Percentiles rank a stretch among this genome's conserved stretches.
These are phyloP conservation scores for Tinamus guttatus DNA, from an alignment of 2,113 vertebrate genomes.

Conservation along the genomic window DNA sequence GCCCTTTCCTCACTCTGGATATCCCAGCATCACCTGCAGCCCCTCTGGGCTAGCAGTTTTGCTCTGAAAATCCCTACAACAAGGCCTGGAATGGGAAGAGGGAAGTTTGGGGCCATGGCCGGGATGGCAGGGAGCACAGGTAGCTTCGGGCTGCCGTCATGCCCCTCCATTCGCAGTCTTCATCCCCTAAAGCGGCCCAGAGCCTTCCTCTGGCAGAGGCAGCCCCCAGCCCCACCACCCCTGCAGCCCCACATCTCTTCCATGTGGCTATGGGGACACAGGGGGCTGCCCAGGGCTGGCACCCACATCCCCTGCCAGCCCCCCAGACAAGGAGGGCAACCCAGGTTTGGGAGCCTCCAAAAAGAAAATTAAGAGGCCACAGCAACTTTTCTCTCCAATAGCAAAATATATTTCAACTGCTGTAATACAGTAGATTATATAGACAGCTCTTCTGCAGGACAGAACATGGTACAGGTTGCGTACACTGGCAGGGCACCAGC, in stretches of 20 bases:
- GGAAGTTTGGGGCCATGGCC: background rate
- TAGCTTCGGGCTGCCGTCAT: background rate
- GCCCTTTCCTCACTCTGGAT: fast-evolving
- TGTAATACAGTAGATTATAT: slow-evolving; percentile 51
- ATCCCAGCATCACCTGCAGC: fast-evolving
- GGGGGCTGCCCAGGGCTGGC: background rate
- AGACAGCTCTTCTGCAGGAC: background rate
- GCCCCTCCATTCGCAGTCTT: background rate
- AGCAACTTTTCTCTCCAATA: background rate
- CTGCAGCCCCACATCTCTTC: background rate
- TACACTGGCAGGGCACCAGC: background rate
- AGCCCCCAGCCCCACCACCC: fast-evolving
- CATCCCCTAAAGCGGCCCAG: no score
- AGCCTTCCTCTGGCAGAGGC: background rate
- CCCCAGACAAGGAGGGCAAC: background rate
- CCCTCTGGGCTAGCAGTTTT: background rate
- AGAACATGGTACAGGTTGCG: background rate
- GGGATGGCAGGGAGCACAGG: background rate
- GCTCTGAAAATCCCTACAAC: background rate
- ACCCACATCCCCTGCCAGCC: background rate
- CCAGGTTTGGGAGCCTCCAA: background rate
- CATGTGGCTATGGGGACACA: background rate
- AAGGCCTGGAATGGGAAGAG: background rate
- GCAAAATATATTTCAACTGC: slow-evolving; percentile 72
- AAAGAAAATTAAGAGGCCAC: slow-evolving; percentile 3